Conservation (phyloP, 2,888 invertebrate species). For the Cephus rjabovi region DNA sequence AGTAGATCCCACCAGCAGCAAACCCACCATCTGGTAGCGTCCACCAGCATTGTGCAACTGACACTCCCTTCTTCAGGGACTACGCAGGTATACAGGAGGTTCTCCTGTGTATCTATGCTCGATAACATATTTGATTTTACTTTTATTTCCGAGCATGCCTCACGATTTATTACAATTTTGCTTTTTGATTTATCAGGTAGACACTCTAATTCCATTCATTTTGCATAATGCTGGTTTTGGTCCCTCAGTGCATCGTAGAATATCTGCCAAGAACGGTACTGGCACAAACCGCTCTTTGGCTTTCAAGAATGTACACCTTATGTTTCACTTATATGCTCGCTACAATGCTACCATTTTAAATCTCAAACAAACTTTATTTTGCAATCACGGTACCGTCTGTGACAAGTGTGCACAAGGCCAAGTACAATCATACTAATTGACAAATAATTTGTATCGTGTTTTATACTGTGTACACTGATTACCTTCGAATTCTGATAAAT, state of each 20-base stretch:
- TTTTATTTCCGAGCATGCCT: constrained; percentile 2
- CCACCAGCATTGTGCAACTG: constrained; percentile 88
- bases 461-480: not conserved
- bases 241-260: constrained; percentile 12
- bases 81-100: constrained; percentile 63
- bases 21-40: constrained; percentile 70
- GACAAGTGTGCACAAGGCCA: not conserved
- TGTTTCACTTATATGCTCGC: not conserved
- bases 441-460: not conserved
- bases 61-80: constrained; percentile 72
- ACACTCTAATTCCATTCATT: constrained; percentile 11
- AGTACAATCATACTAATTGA: not conserved
- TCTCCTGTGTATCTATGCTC: constrained; percentile 28
- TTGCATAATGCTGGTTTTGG: constrained; percentile 62
- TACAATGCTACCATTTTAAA: not conserved
- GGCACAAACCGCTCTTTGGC: not conserved
- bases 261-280: not conserved
- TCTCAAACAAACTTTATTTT: not conserved
- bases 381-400: not conserved
- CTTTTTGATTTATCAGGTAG: not conserved
- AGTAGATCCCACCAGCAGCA: constrained; percentile 65
- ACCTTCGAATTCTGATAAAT: not conserved
- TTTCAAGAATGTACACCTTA: not conserved
- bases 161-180: not conserved
- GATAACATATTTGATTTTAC: constrained; percentile 1